Evolutionary conservation across 2,888 invertebrate species (phyloP).

Genomic region (Siphlonurus alternatus): DNA sequence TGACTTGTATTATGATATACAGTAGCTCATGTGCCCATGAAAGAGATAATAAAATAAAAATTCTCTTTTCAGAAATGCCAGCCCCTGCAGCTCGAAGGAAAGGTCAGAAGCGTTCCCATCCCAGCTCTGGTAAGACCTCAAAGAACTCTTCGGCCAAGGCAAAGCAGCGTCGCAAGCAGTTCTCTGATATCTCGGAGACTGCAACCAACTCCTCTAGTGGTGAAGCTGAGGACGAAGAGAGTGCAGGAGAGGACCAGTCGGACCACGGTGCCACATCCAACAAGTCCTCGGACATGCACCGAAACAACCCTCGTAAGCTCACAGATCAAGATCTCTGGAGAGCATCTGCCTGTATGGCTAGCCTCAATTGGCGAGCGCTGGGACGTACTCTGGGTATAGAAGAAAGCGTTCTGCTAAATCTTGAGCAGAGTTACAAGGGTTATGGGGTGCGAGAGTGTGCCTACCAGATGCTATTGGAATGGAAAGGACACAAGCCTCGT

Average conservation of each 20-base stretch:
- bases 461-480: constrained; percentile 19
- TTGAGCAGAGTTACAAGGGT: constrained; percentile 16
- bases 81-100: neutral
- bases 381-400: constrained; percentile 17
- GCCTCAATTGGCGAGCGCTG: constrained; percentile 17
- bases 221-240: constrained; percentile 5
- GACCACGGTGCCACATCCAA: constrained; percentile 5
- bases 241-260: constrained; percentile 2
- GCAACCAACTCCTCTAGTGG: constrained; percentile 5
- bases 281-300: constrained; percentile 7
- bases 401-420: constrained; percentile 15
- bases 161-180: neutral
- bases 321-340: constrained; percentile 17
- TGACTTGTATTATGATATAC: too few species aligned
- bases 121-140: neutral
- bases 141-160: neutral
- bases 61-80: neutral
- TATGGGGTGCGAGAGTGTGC: constrained; percentile 18
- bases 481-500: constrained; percentile 17
- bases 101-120: neutral
- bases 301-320: constrained; percentile 14
- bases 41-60: too few species aligned
- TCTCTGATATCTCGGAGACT: constrained; percentile 12
- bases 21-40: too few species aligned
- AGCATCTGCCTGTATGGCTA: constrained; percentile 15